Evolutionary conservation across 2,113 vertebrate species (phyloP).

Genomic region (Cathartes aura): DNA sequence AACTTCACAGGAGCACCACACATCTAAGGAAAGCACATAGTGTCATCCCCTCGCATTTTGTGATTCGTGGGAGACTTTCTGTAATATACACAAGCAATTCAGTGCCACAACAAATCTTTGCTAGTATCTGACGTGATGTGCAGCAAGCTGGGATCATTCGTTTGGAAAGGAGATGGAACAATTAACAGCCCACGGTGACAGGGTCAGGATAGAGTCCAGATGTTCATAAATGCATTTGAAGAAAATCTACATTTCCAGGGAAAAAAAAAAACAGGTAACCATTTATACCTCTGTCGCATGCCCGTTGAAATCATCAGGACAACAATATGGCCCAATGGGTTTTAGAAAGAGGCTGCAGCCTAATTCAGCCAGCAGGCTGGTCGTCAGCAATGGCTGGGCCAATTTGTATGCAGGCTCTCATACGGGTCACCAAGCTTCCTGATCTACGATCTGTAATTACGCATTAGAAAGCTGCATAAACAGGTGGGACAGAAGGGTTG

Average conservation of each 20-base stretch:
- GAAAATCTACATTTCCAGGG: not conserved
- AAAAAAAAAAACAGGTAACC: not conserved
- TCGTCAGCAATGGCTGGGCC: not conserved
- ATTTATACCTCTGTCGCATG: fast-evolving
- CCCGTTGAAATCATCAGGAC: not conserved
- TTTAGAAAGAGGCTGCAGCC: not conserved
- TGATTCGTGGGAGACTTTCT: not conserved
- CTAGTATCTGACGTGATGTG: not conserved
- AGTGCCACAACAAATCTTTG: not conserved
- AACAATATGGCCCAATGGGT: fast-evolving
- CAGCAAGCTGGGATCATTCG: not conserved
- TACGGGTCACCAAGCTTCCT: not conserved
- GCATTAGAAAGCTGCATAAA: not conserved
- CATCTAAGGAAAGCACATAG: not conserved
- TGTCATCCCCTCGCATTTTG: not conserved
- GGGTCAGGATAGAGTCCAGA: not conserved
- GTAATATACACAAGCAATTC: not conserved
- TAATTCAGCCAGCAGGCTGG: not conserved
- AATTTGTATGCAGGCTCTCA: not conserved
- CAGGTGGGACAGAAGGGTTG: not conserved
- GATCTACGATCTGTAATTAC: not conserved
- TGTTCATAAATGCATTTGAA: not conserved
- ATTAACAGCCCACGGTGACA: not conserved
- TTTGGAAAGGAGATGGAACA: not conserved
- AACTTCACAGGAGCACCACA: not conserved